Evolutionary conservation across 2,113 vertebrate genomes (phyloP).

Genomic region (Crotalus helleri): DNA sequence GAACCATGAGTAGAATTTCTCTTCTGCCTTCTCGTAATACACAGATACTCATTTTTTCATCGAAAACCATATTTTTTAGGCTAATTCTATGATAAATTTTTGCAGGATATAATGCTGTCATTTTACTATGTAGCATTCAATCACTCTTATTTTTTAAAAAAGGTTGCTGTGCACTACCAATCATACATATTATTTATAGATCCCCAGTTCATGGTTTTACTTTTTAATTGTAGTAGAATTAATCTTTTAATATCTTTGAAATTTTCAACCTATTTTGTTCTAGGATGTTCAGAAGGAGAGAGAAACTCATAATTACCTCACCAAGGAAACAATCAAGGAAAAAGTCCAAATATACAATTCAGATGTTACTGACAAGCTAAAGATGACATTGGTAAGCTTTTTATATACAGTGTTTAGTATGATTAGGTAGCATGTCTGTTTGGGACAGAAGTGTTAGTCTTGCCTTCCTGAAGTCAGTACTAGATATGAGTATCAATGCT

Average conservation of each 20-base stretch:
- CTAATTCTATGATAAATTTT: not conserved
- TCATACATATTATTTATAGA: not conserved
- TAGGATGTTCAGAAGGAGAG: conserved; percentile 92
- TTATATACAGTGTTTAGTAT: not conserved
- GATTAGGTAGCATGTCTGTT: not conserved
- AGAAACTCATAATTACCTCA: conserved; percentile 83
- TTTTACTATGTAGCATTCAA: not conserved
- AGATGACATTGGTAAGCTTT: conserved; percentile 91
- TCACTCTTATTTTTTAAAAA: not conserved
- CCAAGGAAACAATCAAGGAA: conserved; percentile 86
- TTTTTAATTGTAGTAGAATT: not conserved
- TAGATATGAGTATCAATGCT: not conserved
- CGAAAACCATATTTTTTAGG: not conserved
- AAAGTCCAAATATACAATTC: conserved; percentile 88
- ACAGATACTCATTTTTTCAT: not conserved
- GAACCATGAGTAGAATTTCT: not conserved
- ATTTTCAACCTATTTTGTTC: conserved; percentile 37
- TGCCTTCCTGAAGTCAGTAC: not conserved
- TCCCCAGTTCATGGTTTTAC: not conserved
- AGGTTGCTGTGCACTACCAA: not conserved
- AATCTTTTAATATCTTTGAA: conserved; percentile 3
- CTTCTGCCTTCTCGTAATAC: not conserved
- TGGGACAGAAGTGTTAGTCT: not conserved
- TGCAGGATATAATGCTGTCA: not conserved
- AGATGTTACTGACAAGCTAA: conserved; percentile 86